Evolutionary conservation across 1,140 invertebrate genomes (phyloP).

Genomic region (Bacillus rossius): DNA sequence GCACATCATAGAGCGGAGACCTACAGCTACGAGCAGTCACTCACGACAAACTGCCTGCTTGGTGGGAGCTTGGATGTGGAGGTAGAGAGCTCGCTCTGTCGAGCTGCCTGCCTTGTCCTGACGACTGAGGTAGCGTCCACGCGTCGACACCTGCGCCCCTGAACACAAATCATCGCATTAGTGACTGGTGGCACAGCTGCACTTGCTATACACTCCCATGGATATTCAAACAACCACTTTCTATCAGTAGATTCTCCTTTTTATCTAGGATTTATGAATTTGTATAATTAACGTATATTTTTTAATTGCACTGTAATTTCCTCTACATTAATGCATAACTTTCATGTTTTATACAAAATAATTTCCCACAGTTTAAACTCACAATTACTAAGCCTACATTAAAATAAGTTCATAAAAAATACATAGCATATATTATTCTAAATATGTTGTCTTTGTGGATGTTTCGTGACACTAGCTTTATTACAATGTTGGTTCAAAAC

Average conservation of each 20-base stretch:
- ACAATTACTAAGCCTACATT: too few relatives aligned
- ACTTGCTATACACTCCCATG: too few relatives aligned
- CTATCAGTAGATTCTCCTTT: background rate
- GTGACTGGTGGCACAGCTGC: too few relatives aligned
- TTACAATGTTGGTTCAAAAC: too few relatives aligned
- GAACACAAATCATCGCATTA: slow-evolving; percentile 26
- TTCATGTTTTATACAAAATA: background rate
- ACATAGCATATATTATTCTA: too few relatives aligned
- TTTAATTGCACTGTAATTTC: background rate
- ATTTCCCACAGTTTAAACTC: too few relatives aligned
- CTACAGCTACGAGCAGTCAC: too few relatives aligned
- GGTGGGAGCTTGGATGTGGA: slow-evolving; percentile 54
- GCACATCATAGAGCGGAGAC: too few relatives aligned
- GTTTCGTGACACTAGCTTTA: too few relatives aligned
- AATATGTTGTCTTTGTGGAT: too few relatives aligned
- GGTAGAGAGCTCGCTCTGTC: slow-evolving; percentile 53
- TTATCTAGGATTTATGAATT: background rate
- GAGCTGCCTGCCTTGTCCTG: slow-evolving; percentile 49
- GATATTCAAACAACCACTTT: too few relatives aligned
- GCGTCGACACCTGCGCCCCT: slow-evolving; percentile 56
- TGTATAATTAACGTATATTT: background rate
- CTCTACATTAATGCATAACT: background rate
- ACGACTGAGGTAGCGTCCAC: slow-evolving; percentile 53
- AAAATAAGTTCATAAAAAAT: too few relatives aligned
- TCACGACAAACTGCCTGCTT: slow-evolving; percentile 55